These are phyloP conservation scores for Trichoplusia ni DNA, from an alignment of 1,140 invertebrate species.

Conservation along the genomic window DNA sequence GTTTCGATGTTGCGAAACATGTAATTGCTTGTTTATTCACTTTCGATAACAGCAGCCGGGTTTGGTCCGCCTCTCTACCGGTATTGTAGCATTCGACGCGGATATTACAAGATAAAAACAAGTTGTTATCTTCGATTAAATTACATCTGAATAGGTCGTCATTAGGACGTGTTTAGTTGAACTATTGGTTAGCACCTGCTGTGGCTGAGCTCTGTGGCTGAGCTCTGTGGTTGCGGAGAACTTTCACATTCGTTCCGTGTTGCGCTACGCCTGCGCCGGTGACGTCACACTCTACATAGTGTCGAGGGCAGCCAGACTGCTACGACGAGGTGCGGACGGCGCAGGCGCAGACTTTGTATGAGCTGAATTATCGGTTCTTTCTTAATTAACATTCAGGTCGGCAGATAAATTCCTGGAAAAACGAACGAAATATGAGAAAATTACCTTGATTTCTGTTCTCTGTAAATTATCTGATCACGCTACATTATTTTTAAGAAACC, in stretches of 20 bases:
- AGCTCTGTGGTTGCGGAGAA: slow-evolving; percentile 64
- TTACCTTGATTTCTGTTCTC: no score
- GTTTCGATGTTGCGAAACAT: slow-evolving; percentile 46
- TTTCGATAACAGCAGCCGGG: slow-evolving; percentile 33
- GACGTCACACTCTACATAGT: slow-evolving; percentile 60
- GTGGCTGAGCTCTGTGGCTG: slow-evolving; percentile 55
- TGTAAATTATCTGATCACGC: no score
- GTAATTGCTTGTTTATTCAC: slow-evolving; percentile 38
- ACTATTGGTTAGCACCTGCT: slow-evolving; percentile 66
- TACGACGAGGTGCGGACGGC: not conserved
- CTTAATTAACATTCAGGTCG: slow-evolving; percentile 16
- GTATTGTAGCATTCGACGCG: not conserved
- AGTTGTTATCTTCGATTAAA: slow-evolving; percentile 23
- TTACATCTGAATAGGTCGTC: slow-evolving; percentile 24
- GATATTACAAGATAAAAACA: not conserved
- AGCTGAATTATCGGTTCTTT: slow-evolving; percentile 16
- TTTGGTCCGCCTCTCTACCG: not conserved
- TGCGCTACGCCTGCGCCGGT: slow-evolving; percentile 65
- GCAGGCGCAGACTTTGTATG: not conserved
- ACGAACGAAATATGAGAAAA: no score
- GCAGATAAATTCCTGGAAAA: no score
- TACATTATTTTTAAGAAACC: no score
- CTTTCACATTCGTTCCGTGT: slow-evolving; percentile 76
- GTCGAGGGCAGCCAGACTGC: slow-evolving; percentile 32
- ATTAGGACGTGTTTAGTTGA: slow-evolving; percentile 44